Evolutionary conservation across 2,797 vertebrate species (phyloP).

Genomic region (Brachyrhaphis roseni): DNA sequence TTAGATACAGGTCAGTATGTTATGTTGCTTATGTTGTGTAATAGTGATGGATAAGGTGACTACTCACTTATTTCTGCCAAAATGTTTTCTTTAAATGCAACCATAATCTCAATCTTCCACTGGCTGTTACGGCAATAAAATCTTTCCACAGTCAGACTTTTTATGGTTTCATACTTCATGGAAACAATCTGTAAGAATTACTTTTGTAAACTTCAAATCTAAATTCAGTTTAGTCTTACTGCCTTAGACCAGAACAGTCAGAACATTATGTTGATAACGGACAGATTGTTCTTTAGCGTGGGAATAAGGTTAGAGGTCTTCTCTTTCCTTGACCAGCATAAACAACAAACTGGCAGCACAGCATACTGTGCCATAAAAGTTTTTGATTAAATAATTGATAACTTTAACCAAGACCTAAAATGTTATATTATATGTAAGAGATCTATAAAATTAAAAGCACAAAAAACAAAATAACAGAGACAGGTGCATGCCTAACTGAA

Average conservation of each 20-base stretch:
- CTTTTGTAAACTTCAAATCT: neutral
- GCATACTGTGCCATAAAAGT: neutral
- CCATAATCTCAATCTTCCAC: slow-evolving; percentile 38
- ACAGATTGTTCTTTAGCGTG: neutral
- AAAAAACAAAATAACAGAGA: neutral
- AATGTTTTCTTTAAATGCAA: slow-evolving; percentile 40
- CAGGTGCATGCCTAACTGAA: neutral
- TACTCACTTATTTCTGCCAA: slow-evolving; percentile 37
- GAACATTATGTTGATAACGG: no score
- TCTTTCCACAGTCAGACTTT: slow-evolving; percentile 40
- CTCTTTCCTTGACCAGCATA: neutral
- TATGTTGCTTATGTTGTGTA: neutral
- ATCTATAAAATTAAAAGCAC: neutral
- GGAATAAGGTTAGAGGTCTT: neutral
- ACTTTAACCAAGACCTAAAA: neutral
- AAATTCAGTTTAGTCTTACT: neutral
- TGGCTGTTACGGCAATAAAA: slow-evolving; percentile 53
- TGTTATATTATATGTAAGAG: neutral
- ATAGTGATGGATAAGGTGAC: slow-evolving; percentile 31
- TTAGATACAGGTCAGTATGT: slow-evolving; percentile 51
- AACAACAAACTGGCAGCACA: neutral
- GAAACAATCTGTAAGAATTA: slow-evolving; percentile 21
- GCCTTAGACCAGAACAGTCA: neutral
- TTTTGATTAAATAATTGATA: neutral
- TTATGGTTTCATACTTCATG: slow-evolving; percentile 15